Base-by-base conservation (phyloP, 2,888 invertebrate species). In the Rotaria sp. region DNA sequence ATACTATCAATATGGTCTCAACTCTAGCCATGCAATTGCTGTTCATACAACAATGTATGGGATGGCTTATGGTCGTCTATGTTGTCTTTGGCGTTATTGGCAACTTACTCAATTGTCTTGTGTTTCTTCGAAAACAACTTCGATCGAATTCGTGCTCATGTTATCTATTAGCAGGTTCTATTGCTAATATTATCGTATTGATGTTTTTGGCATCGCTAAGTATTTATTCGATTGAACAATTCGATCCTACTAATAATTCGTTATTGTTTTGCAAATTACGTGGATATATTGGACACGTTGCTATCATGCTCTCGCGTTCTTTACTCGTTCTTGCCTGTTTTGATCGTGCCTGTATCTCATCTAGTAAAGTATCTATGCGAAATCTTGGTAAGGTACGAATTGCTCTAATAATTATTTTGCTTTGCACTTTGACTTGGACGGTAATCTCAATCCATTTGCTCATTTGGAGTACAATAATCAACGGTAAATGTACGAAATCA, bases 61-160 rank as follows among this genome's bases (percentile, higher is more conserved):
- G 38, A 15, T 41, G 75, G 38, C 21, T 24, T 38, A 75, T 75
- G 75, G 3, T 75, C 0, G 26, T 24, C 11, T 41, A 10, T 41
- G 8, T 75, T 0, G 18, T 75, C 21, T 41, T 75, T 21, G 75
- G 75, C 21, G 26, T 3, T 41, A 41, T 75, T 38, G 75, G 75
- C 0, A 75, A 75, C 41, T 11, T 38, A 24, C 15, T 8, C 15
- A 75, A 38, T 41, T 41, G 38, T 26, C 38, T 41, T 41, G 41
- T 75, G 21, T 75, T 75, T 26, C 26, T 75, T 24, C 75, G 38
- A 75, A 75, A 41, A 41, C 21, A 41, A 41, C 41, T 75, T 41
- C 75, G 75, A 75, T 75, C 75, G 21, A 75, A 75, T 75, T 38
- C 75, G 21, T 75, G 75, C 26, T 75, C 75, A 41, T 18, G 18